Percentiles rank a stretch among this genome's conserved stretches.
These are phyloP conservation scores for Cryptosula pallasiana DNA, from an alignment of 2,888 invertebrate species.

Conservation along the genomic window DNA sequence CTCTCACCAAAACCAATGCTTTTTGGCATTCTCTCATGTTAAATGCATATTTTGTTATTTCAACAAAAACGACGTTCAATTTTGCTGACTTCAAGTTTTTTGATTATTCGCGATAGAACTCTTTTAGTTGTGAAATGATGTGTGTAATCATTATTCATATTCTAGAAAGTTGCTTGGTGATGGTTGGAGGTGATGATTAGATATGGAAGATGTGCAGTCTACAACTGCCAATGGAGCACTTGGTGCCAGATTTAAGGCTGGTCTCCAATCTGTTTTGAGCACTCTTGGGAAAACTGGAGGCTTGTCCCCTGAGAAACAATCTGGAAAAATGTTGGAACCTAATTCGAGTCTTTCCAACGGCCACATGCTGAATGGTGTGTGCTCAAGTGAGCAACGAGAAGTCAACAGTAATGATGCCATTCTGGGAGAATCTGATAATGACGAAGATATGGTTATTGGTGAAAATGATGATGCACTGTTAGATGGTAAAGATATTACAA, in stretches of 20 bases:
- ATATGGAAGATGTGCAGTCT: not conserved
- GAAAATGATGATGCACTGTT: not conserved
- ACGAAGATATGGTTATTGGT: not conserved
- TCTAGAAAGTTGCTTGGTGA: no score
- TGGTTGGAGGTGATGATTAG: no score
- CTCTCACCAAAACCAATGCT: no score
- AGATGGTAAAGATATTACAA: not conserved
- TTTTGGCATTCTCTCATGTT: no score
- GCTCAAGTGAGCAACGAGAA: no score
- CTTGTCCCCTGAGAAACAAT: not conserved
- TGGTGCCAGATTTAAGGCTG: not conserved
- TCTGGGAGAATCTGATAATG: slow-evolving; percentile 5
- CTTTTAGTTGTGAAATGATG: no score
- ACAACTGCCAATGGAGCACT: not conserved
- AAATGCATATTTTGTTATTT: no score
- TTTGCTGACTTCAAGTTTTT: no score
- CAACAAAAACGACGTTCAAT: no score
- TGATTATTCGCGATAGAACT: no score
- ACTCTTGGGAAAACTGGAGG: not conserved
- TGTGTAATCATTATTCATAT: no score
- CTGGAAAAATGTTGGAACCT: not conserved
- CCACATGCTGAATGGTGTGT: not conserved
- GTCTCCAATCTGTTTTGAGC: not conserved
- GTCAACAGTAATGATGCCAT: not conserved
- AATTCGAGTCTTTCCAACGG: not conserved